Percentiles rank a stretch among this genome's conserved stretches.
Evolutionary conservation across 1,140 invertebrate species (phyloP).

Genomic region (Hermatobates lingyangjiaoensis): DNA sequence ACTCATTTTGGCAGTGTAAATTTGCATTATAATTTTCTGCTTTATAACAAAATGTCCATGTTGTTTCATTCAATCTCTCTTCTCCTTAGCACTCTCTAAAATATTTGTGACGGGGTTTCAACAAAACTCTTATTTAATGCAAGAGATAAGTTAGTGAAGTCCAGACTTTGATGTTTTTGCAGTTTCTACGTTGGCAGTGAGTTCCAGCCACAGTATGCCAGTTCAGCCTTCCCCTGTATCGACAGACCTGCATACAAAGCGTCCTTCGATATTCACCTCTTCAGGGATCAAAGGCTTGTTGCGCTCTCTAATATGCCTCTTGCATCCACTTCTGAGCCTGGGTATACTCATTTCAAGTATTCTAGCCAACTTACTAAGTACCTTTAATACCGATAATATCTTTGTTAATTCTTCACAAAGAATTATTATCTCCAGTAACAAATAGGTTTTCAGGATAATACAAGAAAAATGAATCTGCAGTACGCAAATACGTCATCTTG

Average conservation of each 20-base stretch:
- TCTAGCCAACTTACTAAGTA: not conserved
- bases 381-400: not conserved
- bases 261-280: constrained; percentile 30
- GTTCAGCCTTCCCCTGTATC: constrained; percentile 52
- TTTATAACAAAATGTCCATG: too few species aligned
- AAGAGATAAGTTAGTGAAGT: too few species aligned
- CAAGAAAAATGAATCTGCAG: too few species aligned
- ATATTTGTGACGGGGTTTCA: too few species aligned
- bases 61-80: too few species aligned
- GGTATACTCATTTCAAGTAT: not conserved
- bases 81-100: too few species aligned
- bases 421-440: not conserved
- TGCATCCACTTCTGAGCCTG: constrained; percentile 3
- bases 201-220: constrained; percentile 46
- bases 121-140: too few species aligned
- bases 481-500: constrained; percentile 9
- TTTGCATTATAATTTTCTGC: too few species aligned
- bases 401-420: not conserved
- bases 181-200: constrained; percentile 37
- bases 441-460: not conserved
- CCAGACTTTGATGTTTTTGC: too few species aligned
- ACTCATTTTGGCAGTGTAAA: too few species aligned
- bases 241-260: constrained; percentile 56
- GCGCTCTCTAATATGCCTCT: constrained; percentile 12
- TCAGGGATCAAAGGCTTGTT: not conserved